Base-by-base conservation (phyloP, 2,888 invertebrate genomes). In the Diploptera punctata region DNA sequence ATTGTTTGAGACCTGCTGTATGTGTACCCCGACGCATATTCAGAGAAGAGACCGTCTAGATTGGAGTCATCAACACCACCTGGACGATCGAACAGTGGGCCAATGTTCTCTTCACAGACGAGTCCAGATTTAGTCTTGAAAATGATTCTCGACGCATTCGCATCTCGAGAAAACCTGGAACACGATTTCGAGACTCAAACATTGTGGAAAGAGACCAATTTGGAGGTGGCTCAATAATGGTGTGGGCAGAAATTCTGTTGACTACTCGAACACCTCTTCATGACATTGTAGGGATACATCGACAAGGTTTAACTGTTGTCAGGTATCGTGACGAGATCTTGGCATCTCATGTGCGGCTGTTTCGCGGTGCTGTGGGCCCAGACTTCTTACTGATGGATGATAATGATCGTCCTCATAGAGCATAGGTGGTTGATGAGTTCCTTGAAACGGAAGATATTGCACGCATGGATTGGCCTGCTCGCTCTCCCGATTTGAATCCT, bases 141-240 rank as follows among this genome's bases (percentile, higher is more conserved):
- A 61, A 26, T 61, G 61, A 61, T 61, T 61, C 61, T 7, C 54
- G 9, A 54, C 54, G 54, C 18, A 18, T 7, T 54, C 19, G n/a
- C 61, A 61, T 31, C 61, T 61, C 7, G 61, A 29, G 29, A 61
- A 29, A 61, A 61, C 29, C 29, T 61, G 29, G 29, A 61, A 61
- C 61, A 61, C 49, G 16, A 49, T 29, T 61, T 61, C 9, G 33
- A 3, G n/a, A 4, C 61, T 24, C 61, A 29, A 24, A 9, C 31
- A 29, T 7, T 19, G 21, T 7, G 24, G 54, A 26, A 54, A 54
- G 26, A 54, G 54, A 54, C 54, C 54, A 19, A 29, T 61, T 26
- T 61, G n/a, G 7, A 9, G 61, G 61, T 24, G 61, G 61, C 24
- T 61, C 29, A 61, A 61, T 61, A 61, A 61, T 61, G 61, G n/a